Conservation (phyloP, 2,113 vertebrate species). For the Colaptes auratus region DNA sequence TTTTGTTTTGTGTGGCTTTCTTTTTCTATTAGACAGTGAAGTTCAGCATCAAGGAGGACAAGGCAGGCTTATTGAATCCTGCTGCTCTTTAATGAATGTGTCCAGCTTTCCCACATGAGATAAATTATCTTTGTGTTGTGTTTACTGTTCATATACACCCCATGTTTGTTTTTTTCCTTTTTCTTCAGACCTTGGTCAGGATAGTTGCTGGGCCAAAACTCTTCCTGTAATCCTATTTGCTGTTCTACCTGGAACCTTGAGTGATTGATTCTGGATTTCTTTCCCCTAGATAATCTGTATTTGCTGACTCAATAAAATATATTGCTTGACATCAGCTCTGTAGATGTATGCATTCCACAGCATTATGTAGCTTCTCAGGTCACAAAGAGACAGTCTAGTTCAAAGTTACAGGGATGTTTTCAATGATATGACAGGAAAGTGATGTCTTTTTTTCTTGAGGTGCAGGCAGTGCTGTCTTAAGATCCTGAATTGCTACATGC, state of each 20-base stretch:
- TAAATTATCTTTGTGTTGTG: neutral
- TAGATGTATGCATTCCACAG: neutral
- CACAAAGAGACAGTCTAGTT: neutral
- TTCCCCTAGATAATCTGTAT: neutral
- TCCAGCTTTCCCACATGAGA: neutral
- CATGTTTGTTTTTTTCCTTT: neutral
- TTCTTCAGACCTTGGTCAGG: neutral
- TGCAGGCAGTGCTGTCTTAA: neutral
- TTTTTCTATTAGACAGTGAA: neutral
- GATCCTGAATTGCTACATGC: neutral
- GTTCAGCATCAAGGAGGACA: neutral
- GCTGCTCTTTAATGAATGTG: neutral
- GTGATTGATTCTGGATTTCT: neutral
- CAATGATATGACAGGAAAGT: neutral
- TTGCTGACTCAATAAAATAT: neutral
- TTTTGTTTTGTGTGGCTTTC: neutral
- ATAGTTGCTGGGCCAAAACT: neutral
- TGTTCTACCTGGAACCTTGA: neutral
- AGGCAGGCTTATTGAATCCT: neutral
- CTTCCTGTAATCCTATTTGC: neutral
- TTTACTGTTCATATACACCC: neutral
- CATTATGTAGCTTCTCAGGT: neutral
- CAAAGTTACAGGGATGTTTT: neutral
- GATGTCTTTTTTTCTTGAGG: neutral
- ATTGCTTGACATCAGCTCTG: neutral